phyloP scores from a whole-genome alignment of 2,888 invertebrate genomes.

The Aspidapion aeneum region DNA sequence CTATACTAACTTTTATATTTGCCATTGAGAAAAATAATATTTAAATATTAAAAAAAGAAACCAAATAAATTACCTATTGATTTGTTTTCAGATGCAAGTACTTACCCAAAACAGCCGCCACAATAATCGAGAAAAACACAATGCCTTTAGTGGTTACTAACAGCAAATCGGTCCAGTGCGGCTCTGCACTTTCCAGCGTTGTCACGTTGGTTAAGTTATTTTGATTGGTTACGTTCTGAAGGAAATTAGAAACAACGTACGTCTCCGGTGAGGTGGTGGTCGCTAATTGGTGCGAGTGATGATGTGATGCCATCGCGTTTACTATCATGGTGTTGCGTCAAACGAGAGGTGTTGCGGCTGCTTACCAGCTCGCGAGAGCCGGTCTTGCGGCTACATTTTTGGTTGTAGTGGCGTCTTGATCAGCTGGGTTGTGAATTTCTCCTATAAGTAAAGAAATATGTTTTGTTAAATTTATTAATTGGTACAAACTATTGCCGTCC shows the following conservation, averaged over 20 bases:
- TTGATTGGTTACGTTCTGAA: constrained; percentile 35
- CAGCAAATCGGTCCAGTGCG: constrained; percentile 55
- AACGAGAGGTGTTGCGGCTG: constrained; percentile 17
- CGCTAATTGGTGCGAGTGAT: constrained; percentile 38
- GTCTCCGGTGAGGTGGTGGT: constrained; percentile 42
- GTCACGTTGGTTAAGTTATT: constrained; percentile 41
- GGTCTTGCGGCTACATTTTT: constrained; percentile 4
- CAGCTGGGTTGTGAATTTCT: not conserved
- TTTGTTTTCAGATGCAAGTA: no score
- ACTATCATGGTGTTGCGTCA: constrained; percentile 44
- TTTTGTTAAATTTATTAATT: no score
- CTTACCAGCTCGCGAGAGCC: not conserved
- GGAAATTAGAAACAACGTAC: constrained; percentile 32
- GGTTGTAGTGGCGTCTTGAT: not conserved
- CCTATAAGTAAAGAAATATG: constrained; percentile 1
- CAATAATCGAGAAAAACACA: constrained; percentile 81
- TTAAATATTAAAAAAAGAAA: no score
- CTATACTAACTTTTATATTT: no score
- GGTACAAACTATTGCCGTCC: no score
- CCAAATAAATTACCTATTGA: no score
- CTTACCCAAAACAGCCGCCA: constrained; percentile 69
- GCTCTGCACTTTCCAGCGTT: constrained; percentile 42
- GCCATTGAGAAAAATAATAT: no score
- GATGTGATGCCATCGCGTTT: constrained; percentile 48
- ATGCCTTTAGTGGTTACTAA: constrained; percentile 68